Evolutionary conservation across 2,797 vertebrate species (phyloP), one percentile per base, ranked within the genome.

Genomic region (Odontamblyopus lacepedii): DNA sequence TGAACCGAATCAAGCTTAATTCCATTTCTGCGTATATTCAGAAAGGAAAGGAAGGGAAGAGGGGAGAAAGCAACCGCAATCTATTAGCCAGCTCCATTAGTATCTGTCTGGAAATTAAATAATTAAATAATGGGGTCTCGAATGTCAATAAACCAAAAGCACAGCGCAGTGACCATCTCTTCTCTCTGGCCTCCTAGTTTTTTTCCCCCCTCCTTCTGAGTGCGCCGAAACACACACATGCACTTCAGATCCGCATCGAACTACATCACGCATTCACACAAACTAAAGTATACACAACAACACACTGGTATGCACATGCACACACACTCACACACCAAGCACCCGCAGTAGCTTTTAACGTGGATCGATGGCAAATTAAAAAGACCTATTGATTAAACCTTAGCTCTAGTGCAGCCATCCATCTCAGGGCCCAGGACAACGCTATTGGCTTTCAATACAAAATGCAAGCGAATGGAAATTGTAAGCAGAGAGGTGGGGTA

Each of bases 301-400:
- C 67, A 62, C 27, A 29, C 65, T 53, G 30, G 26, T 65, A 69
- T 29, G 30, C 67, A 18, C 35, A 12, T 55, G 27, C 60, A 13
- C 44, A 18, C 53, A 44, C 44, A 12, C 26, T 53, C 67, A 26
- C 68, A 70, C 72, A 3, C 18, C n/a, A 65, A 48, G 81, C 88
- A 92, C 89, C 90, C 87, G 88, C 92, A 94, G 92, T 92, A 93
- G 94, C 94, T 94, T 94, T 95, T 94, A 95, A 93, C 91, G 90
- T 89, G 93, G 93, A 94, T 95, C 94, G 92, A 95, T 94, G 92
- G 91, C 91, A 94, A 94, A 94, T 94, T 94, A 94, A 94, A 95
- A 94, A 94, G 93, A 92, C 89, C 92, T 94, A 95, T 95, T 94
- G 94, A 95, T 95, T 95, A 94, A 95, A 94, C 93, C 93, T 94